Conservation (phyloP, 1,140 invertebrate species). For the Heliothis virescens region DNA sequence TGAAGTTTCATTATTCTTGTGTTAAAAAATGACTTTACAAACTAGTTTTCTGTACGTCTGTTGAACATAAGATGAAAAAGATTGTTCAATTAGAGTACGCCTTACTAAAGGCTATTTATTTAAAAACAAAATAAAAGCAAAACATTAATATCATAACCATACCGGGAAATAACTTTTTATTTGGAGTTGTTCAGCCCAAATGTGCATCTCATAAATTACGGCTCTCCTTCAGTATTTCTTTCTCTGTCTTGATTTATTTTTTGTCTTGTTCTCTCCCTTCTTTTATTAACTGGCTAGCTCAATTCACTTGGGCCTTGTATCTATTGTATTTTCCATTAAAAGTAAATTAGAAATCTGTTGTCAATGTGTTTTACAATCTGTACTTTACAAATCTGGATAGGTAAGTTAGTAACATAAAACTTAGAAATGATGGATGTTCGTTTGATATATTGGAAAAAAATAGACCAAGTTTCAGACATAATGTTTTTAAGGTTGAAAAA, state of each 20-base stretch:
- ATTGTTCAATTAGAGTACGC: not conserved
- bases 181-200: conserved; percentile 83
- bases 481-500: too few relatives aligned
- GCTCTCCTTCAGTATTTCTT: conserved; percentile 76
- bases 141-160: conserved; percentile 75
- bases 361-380: not conserved
- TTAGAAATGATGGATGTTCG: not conserved
- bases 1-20: not conserved
- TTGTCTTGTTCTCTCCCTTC: conserved; percentile 70
- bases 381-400: not conserved
- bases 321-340: conserved; percentile 69
- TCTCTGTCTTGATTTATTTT: conserved; percentile 73
- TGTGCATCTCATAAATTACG: conserved; percentile 86
- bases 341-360: conserved; percentile 65
- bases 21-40: not conserved
- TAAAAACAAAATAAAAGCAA: conserved; percentile 36
- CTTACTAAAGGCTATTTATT: not conserved
- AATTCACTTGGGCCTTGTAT: conserved; percentile 72
- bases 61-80: not conserved
- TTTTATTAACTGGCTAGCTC: conserved; percentile 78
- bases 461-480: too few relatives aligned
- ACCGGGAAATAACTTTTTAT: conserved; percentile 82
- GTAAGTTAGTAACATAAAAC: conserved; percentile 22
- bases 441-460: not conserved
- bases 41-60: not conserved